A percentile compares a stretch with the other conserved stretches of the same genome.
Evolutionary conservation across 2,888 invertebrate species (phyloP).

Genomic region (Kryphioiulus occultus): DNA sequence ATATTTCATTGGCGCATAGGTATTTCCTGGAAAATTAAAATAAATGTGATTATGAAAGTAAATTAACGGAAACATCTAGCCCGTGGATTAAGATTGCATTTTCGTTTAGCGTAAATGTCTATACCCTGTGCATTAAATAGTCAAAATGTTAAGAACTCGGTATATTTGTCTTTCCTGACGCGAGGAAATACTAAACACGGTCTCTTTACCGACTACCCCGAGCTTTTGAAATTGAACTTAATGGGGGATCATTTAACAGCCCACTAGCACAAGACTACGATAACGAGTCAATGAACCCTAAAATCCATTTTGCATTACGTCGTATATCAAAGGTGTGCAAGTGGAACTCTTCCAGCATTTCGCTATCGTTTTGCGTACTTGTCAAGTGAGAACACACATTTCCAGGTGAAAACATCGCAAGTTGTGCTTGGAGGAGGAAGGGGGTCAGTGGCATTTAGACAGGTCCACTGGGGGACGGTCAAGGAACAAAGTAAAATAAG

Average conservation of each 20-base stretch:
- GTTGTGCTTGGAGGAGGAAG: not conserved
- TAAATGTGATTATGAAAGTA: no score
- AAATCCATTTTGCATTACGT: not conserved
- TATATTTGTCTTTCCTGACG: no score
- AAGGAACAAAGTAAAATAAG: not conserved
- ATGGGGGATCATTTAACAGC: not conserved
- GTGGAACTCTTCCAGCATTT: not conserved
- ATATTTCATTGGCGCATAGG: no score
- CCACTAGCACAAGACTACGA: not conserved
- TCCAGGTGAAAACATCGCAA: not conserved
- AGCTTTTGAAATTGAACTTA: no score
- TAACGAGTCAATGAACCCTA: not conserved
- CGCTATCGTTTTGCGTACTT: not conserved
- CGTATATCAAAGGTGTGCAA: conserved; percentile 1
- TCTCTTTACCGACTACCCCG: no score
- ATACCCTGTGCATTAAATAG: no score
- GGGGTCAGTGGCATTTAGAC: not conserved
- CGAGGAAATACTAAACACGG: no score
- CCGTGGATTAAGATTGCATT: no score
- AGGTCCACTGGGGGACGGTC: not conserved
- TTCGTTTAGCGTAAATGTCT: no score
- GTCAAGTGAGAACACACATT: conserved; percentile 15
- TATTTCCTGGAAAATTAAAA: no score
- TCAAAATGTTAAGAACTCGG: no score
- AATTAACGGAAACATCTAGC: no score